Evolutionary conservation across 2,888 invertebrate genomes (phyloP).

Genomic region (Tetranychus truncatus): DNA sequence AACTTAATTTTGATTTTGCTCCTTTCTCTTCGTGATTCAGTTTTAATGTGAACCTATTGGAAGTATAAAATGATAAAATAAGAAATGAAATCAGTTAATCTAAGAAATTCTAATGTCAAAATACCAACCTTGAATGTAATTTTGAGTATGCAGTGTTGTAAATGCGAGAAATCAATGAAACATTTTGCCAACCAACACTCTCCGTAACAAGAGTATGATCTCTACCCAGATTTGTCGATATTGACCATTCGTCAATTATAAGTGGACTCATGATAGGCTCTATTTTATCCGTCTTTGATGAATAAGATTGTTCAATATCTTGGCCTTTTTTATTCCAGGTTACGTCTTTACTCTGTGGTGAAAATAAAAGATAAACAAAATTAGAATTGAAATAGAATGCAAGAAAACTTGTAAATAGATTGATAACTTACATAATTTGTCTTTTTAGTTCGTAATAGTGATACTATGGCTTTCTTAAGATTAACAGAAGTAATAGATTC

Average conservation of each 20-base stretch:
- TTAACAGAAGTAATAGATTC: constrained; percentile 16
- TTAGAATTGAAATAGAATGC: not conserved
- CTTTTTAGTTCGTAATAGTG: constrained; percentile 15
- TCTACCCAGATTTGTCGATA: constrained; percentile 12
- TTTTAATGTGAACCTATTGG: not conserved
- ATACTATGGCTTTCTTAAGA: constrained; percentile 18
- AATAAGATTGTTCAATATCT: constrained; percentile 9
- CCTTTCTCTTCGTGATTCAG: constrained; percentile 10
- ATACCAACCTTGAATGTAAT: constrained; percentile 11
- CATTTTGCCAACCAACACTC: constrained; percentile 22
- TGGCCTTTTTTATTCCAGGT: constrained; percentile 11
- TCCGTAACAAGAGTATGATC: constrained; percentile 19
- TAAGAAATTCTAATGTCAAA: not conserved
- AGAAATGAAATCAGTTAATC: not conserved
- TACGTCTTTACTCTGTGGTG: not conserved
- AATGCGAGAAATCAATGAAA: constrained; percentile 18
- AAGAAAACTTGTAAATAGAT: not conserved
- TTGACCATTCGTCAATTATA: constrained; percentile 18
- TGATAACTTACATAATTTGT: not conserved
- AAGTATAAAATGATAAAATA: not conserved
- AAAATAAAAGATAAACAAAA: not conserved
- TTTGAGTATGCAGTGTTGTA: constrained; percentile 21
- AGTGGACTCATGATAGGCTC: constrained; percentile 17
- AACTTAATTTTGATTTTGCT: not conserved
- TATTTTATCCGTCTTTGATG: constrained; percentile 5